Percentiles rank a stretch among this genome's conserved stretches.
Evolutionary conservation across 2,797 vertebrate species (phyloP).

Genomic region (Gobionotothen gibberifrons): DNA sequence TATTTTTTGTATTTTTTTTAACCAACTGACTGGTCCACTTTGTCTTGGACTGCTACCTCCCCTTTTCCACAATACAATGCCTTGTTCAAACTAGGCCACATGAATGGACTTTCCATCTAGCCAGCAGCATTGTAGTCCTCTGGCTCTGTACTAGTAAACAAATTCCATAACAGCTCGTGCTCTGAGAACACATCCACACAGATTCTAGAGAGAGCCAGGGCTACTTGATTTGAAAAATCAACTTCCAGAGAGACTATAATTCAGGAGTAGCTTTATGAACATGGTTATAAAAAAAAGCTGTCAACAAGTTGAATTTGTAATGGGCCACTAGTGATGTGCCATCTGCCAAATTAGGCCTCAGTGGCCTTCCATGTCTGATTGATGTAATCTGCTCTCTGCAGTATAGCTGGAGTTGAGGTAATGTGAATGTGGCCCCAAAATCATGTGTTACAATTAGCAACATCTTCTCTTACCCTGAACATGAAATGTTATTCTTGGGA

Average conservation of each 20-base stretch:
- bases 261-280: background rate
- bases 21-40: slow-evolving; percentile 63
- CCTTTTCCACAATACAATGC: slow-evolving; percentile 71
- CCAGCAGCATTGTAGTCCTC: slow-evolving; percentile 49
- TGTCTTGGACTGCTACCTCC: slow-evolving; percentile 65
- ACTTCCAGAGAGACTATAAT: slow-evolving; percentile 4
- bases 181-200: slow-evolving; percentile 11
- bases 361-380: background rate
- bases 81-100: slow-evolving; percentile 79
- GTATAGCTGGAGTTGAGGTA: slow-evolving; percentile 17
- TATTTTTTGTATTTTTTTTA: too few species aligned
- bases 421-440: background rate
- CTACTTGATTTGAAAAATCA: slow-evolving; percentile 2
- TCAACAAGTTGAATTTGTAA: slow-evolving; percentile 32
- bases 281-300: slow-evolving; percentile 24
- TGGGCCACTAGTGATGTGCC: slow-evolving; percentile 15
- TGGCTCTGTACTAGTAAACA: slow-evolving; percentile 65
- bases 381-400: slow-evolving; percentile 29
- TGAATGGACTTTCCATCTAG: slow-evolving; percentile 67
- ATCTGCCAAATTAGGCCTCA: slow-evolving; percentile 34
- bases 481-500: background rate
- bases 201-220: background rate
- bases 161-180: slow-evolving; percentile 54
- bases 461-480: background rate
- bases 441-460: background rate